Conservation (phyloP, 2,113 vertebrate genomes). For the Ifrita kowaldi region DNA sequence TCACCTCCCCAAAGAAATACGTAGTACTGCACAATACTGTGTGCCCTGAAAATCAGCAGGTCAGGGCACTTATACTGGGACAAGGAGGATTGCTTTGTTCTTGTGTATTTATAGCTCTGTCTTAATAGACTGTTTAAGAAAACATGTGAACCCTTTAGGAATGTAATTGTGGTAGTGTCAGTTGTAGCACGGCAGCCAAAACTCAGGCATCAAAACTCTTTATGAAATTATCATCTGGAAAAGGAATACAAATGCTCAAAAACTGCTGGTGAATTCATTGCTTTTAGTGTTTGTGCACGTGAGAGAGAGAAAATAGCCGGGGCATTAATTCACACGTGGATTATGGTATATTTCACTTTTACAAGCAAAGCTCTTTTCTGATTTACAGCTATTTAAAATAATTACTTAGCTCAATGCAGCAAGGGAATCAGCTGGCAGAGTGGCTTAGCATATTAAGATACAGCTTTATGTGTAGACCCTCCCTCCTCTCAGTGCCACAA, state of each 20-base stretch:
- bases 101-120: background rate
- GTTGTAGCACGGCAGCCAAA: background rate
- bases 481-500: background rate
- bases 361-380: constrained; percentile 36
- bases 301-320: constrained; percentile 23
- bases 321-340: constrained; percentile 35
- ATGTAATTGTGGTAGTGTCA: background rate
- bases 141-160: background rate
- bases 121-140: background rate
- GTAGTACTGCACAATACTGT: accelerated
- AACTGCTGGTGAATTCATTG: background rate
- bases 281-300: background rate
- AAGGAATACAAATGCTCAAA: background rate
- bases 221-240: background rate
- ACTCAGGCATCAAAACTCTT: background rate
- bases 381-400: constrained; percentile 66
- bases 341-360: constrained; percentile 35
- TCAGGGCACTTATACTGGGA: background rate
- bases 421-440: constrained; percentile 53
- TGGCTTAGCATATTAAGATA: constrained; percentile 10
- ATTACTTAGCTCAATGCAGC: constrained; percentile 52
- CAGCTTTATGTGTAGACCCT: background rate
- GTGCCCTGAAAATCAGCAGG: background rate
- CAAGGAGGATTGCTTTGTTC: background rate
- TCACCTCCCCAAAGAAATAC: background rate